Percentiles rank a stretch among this genome's conserved stretches.
Conservation (phyloP, 2,113 vertebrate genomes). For the Aphyosemion australe region DNA sequence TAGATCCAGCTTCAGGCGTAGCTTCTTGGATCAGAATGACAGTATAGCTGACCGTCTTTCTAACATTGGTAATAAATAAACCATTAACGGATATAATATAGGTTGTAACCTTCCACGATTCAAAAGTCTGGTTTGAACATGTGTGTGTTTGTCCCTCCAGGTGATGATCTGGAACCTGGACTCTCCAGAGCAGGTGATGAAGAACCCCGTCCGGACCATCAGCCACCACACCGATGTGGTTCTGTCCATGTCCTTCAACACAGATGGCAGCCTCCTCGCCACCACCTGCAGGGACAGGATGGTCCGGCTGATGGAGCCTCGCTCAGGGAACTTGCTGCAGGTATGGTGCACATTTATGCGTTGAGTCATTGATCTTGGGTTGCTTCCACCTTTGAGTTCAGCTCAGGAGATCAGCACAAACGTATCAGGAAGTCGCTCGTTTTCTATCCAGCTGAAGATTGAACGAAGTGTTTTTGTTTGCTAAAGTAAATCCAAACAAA, state of each 20-base stretch:
- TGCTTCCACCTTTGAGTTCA: no score
- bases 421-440: no score
- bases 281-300: slow-evolving; percentile 90
- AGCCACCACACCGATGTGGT: slow-evolving; percentile 85
- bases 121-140: background rate
- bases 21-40: no score
- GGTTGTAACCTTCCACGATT: background rate
- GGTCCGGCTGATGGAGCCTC: slow-evolving; percentile 85
- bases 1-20: background rate
- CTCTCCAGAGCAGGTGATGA: slow-evolving; percentile 77
- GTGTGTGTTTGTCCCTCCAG: slow-evolving; percentile 57
- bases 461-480: no score
- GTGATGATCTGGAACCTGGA: slow-evolving; percentile 95
- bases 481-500: no score
- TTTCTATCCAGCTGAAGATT: no score
- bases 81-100: background rate
- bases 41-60: no score
- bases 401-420: no score
- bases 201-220: slow-evolving; percentile 83
- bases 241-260: slow-evolving; percentile 93
- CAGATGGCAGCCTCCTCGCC: slow-evolving; percentile 87
- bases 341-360: slow-evolving; percentile 56
- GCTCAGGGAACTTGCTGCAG: slow-evolving; percentile 80
- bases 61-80: no score
- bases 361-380: no score